These are phyloP conservation scores for Electrophaes corylata DNA, from an alignment of 2,888 invertebrate species.

Conservation along the genomic window DNA sequence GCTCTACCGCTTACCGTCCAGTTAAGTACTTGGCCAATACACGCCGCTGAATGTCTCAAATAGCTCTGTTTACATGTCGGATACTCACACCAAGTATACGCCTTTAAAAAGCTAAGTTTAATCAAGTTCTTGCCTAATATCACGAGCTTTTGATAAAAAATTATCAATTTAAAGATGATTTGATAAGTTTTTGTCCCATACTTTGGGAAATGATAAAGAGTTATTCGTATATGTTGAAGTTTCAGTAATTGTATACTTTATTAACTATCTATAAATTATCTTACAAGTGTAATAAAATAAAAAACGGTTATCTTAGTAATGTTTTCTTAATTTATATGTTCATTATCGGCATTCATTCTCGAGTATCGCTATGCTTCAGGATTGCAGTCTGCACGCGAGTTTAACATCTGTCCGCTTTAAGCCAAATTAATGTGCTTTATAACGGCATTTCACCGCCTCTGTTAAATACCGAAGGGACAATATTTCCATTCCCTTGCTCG, in stretches of 20 bases:
- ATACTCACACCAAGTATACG: slow-evolving; percentile 57
- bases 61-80: slow-evolving; percentile 62
- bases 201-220: too few relatives aligned
- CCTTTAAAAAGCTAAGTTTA: slow-evolving; percentile 65
- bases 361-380: slow-evolving; percentile 50
- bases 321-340: slow-evolving; percentile 47
- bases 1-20: slow-evolving; percentile 70
- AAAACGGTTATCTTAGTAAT: slow-evolving; percentile 27
- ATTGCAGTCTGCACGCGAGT: slow-evolving; percentile 58
- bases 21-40: slow-evolving; percentile 58
- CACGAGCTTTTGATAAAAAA: too few relatives aligned
- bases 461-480: slow-evolving; percentile 46
- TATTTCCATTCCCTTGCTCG: slow-evolving; percentile 47
- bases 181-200: too few relatives aligned
- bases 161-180: too few relatives aligned
- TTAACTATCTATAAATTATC: not conserved
- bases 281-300: too few relatives aligned
- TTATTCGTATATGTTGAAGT: too few relatives aligned
- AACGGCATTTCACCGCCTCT: slow-evolving; percentile 49
- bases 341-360: slow-evolving; percentile 49
- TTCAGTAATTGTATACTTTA: too few relatives aligned
- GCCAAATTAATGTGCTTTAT: slow-evolving; percentile 54
- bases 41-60: slow-evolving; percentile 54
- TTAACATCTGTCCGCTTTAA: slow-evolving; percentile 62
- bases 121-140: too few relatives aligned